Evolutionary conservation across 2,797 vertebrate genomes (phyloP), one percentile per base, ranked within the genome.

Genomic region (Pseudochaenichthys georgianus): DNA sequence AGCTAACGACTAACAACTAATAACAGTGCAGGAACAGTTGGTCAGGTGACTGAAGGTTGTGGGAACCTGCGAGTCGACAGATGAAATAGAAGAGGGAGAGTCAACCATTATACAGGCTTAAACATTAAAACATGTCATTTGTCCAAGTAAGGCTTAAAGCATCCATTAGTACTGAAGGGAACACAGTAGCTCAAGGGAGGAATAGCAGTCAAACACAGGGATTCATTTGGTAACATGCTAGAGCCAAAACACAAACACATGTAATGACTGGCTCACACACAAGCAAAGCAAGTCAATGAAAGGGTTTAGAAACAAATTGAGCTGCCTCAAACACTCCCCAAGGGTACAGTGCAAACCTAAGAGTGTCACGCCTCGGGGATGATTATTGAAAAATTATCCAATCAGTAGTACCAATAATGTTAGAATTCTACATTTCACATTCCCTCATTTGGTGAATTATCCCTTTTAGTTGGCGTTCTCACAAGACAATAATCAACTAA

Each of bases 41-140:
- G 62, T 84, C 79, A 82, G 73, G 76, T 82, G 85, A 80, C 76
- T 43, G 41, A 43, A 73, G 73, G 74, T 72, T 81, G 73, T 84
- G 64, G 61, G 77, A 81, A 83, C 50, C 66, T 21, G 19, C 52
- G 45, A 61, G 13, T 47, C 12, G 57, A 65, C 69, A 83, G 71
- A 70, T 80, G 70, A 15, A 23, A 53, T 23, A 38, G 3, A 4
- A 3, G 19, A 31, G 9, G 38, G 4, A 61, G 6, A 65, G 69
- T 43, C 60, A 42, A 31, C 23, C 6, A 17, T 57, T 41, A 64
- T 50, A 75, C 10, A 76, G 34, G 11, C 21, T 66, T 38, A 73
- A 54, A 10, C 17, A 53, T 62, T 55, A 43, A 46, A 74, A 78
- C 28, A 47, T 57, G 10, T 43, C 64, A 70, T 71, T 62, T 43